Evolutionary conservation across 2,113 vertebrate species (phyloP).

Genomic region (Xenopus laevis): DNA sequence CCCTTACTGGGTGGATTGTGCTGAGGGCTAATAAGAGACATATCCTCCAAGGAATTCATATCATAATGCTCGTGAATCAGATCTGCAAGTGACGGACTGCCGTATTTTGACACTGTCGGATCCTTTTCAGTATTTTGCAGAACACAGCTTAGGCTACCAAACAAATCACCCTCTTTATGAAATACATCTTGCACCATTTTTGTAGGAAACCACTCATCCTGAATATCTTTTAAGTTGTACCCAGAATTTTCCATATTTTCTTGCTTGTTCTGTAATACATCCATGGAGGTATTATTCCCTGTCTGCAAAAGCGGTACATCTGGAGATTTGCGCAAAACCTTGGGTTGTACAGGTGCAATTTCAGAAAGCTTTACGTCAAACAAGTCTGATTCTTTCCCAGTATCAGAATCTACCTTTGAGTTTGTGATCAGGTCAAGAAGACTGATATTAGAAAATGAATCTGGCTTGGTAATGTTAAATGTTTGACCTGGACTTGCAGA

Average conservation of each 20-base stretch:
- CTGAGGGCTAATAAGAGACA: conserved; percentile 57
- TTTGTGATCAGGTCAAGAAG: conserved; percentile 50
- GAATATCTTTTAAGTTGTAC: not conserved
- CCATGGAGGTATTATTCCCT: not conserved
- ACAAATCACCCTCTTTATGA: conserved; percentile 51
- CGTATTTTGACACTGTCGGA: conserved; percentile 53
- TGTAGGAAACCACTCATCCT: conserved; percentile 26
- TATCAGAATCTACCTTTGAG: conserved; percentile 50
- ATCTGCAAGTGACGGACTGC: conserved; percentile 76
- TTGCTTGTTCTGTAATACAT: not conserved
- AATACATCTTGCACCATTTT: conserved; percentile 59
- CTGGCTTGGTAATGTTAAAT: not conserved
- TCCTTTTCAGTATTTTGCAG: conserved; percentile 49
- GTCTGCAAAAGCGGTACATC: not conserved
- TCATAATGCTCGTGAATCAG: conserved; percentile 78
- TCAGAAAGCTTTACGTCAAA: conserved; percentile 49
- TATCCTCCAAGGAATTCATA: conserved; percentile 53
- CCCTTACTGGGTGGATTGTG: conserved; percentile 50
- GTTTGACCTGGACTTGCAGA: conserved; percentile 52
- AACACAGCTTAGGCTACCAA: conserved; percentile 59
- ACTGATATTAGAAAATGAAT: conserved; percentile 19
- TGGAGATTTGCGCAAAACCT: not conserved
- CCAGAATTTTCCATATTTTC: not conserved
- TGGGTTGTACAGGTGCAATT: conserved; percentile 31
- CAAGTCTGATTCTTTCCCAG: conserved; percentile 44